Percentiles rank a stretch among this genome's conserved stretches.
phyloP scores from a whole-genome alignment of 64 coral and sea anemone species.

The Cladopsammia gracilis region DNA sequence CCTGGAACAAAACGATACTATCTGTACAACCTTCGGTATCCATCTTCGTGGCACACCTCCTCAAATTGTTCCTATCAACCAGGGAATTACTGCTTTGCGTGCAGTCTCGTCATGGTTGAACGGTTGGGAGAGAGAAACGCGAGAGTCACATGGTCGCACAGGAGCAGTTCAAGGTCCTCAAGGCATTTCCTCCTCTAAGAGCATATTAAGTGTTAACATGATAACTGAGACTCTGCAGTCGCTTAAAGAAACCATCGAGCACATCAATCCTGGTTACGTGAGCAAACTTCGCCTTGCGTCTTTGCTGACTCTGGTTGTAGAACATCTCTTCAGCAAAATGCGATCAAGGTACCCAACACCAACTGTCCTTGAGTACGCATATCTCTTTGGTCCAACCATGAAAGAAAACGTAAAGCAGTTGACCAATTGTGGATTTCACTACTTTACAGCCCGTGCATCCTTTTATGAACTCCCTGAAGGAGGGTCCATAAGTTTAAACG shows the following conservation, averaged over 20 bases:
- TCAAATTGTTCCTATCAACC: slow-evolving; percentile 13
- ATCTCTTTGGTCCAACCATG: slow-evolving; percentile 72
- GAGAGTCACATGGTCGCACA: slow-evolving; percentile 35
- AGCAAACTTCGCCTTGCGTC: slow-evolving; percentile 22
- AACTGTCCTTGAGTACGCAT: slow-evolving; percentile 71
- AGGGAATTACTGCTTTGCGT: slow-evolving; percentile 48
- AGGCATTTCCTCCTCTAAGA: slow-evolving; percentile 36
- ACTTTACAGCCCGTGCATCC: slow-evolving; percentile 58
- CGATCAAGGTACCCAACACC: slow-evolving; percentile 64
- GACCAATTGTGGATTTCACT: slow-evolving; percentile 68
- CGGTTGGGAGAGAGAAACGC: slow-evolving; percentile 41
- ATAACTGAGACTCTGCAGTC: background rate
- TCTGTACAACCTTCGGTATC: slow-evolving; percentile 66
- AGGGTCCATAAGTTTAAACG: slow-evolving; percentile 7
- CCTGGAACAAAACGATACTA: slow-evolving; percentile 53
- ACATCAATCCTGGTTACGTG: slow-evolving; percentile 32
- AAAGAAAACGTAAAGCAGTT: slow-evolving; percentile 71
- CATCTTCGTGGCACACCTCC: slow-evolving; percentile 49
- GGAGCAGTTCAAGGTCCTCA: slow-evolving; percentile 41
- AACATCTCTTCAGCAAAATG: slow-evolving; percentile 77
- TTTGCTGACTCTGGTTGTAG: slow-evolving; percentile 62
- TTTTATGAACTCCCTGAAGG: slow-evolving; percentile 52
- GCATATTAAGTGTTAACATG: background rate
- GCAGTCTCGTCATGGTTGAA: slow-evolving; percentile 49
- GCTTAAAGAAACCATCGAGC: slow-evolving; percentile 17